A percentile compares a stretch with the other conserved stretches of the same genome.
These are phyloP conservation scores for Argya squamiceps DNA, from an alignment of 2,797 vertebrate species.

Conservation along the genomic window DNA sequence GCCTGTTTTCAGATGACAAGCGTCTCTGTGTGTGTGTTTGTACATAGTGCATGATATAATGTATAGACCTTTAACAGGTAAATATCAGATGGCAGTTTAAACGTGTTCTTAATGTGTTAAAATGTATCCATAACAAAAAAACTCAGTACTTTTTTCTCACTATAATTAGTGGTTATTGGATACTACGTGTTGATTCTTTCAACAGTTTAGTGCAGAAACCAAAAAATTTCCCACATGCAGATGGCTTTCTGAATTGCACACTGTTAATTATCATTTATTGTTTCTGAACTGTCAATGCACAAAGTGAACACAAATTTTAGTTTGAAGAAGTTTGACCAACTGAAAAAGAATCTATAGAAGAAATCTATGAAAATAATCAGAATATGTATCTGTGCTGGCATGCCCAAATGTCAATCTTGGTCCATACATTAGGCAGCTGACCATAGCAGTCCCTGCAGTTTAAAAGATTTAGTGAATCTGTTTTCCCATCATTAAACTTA, in stretches of 20 bases:
- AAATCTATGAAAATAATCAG: not conserved
- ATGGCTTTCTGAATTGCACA: not conserved
- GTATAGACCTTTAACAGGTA: not conserved
- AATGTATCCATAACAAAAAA: not conserved
- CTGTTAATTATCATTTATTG: not conserved
- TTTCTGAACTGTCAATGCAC: not conserved
- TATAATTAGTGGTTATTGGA: not conserved
- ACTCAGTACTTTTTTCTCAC: not conserved
- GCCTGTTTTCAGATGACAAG: not conserved
- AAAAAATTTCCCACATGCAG: not conserved
- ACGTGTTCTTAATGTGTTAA: not conserved
- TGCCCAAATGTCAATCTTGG: not conserved
- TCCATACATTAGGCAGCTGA: accelerated
- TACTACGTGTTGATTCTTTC: not conserved
- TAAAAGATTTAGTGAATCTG: not conserved
- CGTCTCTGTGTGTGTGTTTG: not conserved
- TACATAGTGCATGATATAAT: not conserved
- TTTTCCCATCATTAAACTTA: not conserved
- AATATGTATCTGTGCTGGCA: not conserved
- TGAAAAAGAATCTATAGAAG: not conserved
- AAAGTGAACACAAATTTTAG: not conserved
- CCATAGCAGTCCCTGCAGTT: not conserved
- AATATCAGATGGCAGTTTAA: not conserved
- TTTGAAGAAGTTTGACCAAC: not conserved
- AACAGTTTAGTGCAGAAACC: not conserved